Base-by-base conservation (phyloP, 64 coral and sea anemone species). In the Montipora foliosa region DNA sequence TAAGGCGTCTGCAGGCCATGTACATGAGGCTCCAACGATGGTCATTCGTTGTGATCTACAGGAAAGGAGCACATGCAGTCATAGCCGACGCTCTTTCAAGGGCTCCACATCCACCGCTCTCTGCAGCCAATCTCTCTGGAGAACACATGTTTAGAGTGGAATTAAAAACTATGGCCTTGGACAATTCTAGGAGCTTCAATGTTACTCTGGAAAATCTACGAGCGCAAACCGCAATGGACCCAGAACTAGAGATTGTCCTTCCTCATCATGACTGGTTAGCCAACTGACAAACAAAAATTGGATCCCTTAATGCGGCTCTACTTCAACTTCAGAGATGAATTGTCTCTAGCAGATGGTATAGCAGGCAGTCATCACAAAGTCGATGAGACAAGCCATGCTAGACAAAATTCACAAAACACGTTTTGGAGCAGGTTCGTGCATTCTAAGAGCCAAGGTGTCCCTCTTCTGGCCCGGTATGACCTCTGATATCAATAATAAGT, bases 401-500 rank as follows among this genome's bases (percentile, higher is more conserved):
- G 77, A 55, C 5, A 80, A 80, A 46, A 73, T 73, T 21, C 29
- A 83, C 80, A 83, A 49, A 3, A 67, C 59, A 46, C 82, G 46
- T 60, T 68, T 85, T 68, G 21, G 82, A 19, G 57, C 60, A 16
- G 82, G 82, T 45, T 68, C 9, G 37, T 37, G 87, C 71, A 62
- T 76, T 88, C 71, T 47, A 88, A 74, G 84, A 88, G 68, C 84
- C 53, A 88, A 88, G 58, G 76, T 44, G n/a, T 89, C 87, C 87
- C 87, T 89, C 60, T 52, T 87, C 29, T 88, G 70, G 72, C 87
- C 19, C 44, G 72, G 51, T 37, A 89, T 89, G 72, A 76, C 73
- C 16, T 76, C 49, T 7, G 73, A 77, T 77, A 89, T 89, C 51
- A 77, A 12, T 58, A 77, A 76, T 76, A 66, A 15, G 14, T 46